Evolutionary conservation across 1,140 invertebrate genomes (phyloP), one percentile per base, ranked within the genome.

Genomic region (Whitmania pigra): DNA sequence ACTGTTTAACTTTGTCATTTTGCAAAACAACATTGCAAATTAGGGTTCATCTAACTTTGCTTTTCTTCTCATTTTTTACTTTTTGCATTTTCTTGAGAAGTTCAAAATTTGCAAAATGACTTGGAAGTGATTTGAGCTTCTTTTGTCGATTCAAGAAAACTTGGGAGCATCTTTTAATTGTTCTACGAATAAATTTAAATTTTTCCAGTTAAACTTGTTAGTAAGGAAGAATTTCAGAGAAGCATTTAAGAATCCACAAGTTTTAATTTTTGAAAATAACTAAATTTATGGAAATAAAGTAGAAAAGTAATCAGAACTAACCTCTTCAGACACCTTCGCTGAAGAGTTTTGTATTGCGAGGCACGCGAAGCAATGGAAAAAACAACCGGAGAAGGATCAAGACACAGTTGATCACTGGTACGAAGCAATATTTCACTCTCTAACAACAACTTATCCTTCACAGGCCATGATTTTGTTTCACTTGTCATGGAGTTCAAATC

Each of bases 351-450:
- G 40, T 88, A 86, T 76, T 89, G 88, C 76, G 90, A 88, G 36
- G 91, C 79, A 74, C 87, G 85, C 67, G 89, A 89, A 31, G 88
- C 86, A 66, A 89, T 84, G 55, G 91, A 81, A 36, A 88, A 88
- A 22, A 92, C 87, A 29, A 88, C 85, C 7, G 90, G 90, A 76
- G 90, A 88, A 1, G 92, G 90, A 80, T 93, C 90, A 20, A 94
- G 83, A 79, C 91, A 94, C 3, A 96, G 82, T 29, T 90, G 89
- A 55, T 90, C 89, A 69, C 89, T 87, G 13, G 90, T 90, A 25
- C 90, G 89, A 75, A 91, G 84, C 22, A 94, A 85, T 69, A 94
- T 80, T 76, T 90, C 87, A 75, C 89, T 90, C 80, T 95, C 93
- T 66, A 94, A 78, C 15, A 87, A 82, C 71, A 89, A 84, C 49